Evolutionary conservation across 2,888 invertebrate genomes (phyloP).

Genomic region (Parthenolecanium corni): DNA sequence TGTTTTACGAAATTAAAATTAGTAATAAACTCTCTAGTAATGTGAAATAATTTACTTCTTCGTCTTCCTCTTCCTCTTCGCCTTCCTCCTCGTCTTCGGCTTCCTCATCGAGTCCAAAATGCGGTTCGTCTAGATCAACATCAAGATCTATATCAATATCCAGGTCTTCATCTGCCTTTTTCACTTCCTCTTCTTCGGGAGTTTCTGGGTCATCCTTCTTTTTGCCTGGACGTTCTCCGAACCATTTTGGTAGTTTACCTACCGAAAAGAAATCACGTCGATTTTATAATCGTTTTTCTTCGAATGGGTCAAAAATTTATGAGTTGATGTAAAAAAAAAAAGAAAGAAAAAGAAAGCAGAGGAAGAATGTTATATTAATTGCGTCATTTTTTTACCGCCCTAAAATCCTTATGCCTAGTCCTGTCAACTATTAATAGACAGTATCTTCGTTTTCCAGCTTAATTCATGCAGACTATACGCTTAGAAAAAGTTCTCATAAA

Average conservation of each 20-base stretch:
- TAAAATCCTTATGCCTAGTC: too few species aligned
- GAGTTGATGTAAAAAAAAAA: too few species aligned
- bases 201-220: slow-evolving; percentile 79
- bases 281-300: too few species aligned
- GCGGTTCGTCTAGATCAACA: slow-evolving; percentile 53
- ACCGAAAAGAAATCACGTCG: slow-evolving; percentile 31
- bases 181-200: slow-evolving; percentile 82
- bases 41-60: slow-evolving; percentile 51
- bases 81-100: slow-evolving; percentile 48
- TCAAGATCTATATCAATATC: slow-evolving; percentile 54
- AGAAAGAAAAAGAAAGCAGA: too few species aligned
- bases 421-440: too few species aligned
- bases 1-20: not conserved
- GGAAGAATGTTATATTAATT: too few species aligned
- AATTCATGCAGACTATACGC: too few species aligned
- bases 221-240: slow-evolving; percentile 89
- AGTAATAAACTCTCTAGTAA: too few species aligned
- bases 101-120: slow-evolving; percentile 42
- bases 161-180: slow-evolving; percentile 61
- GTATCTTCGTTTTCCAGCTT: too few species aligned
- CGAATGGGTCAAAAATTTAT: too few species aligned
- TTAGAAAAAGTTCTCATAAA: too few species aligned
- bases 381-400: too few species aligned
- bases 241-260: slow-evolving; percentile 92
- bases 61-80: slow-evolving; percentile 5